These are phyloP conservation scores for Aporophyla nigra DNA, from an alignment of 2,888 invertebrate genomes.

Conservation along the genomic window DNA sequence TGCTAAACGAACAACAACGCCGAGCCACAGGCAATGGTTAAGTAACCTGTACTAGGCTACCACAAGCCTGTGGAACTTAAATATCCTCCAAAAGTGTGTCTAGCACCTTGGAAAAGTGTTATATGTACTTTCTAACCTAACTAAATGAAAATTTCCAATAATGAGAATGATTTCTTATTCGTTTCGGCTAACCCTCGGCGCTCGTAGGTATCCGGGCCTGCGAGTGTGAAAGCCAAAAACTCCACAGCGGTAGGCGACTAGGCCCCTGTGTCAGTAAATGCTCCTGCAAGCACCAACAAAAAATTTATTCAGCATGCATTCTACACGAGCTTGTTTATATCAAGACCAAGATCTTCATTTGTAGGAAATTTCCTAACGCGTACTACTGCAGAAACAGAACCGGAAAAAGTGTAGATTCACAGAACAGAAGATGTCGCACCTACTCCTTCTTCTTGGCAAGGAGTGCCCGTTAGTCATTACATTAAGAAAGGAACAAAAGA, in stretches of 20 bases:
- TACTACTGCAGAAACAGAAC: not conserved
- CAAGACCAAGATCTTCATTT: not conserved
- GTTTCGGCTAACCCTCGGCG: not conserved
- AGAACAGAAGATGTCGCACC: not conserved
- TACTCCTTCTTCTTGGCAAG: not conserved
- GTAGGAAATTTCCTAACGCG: not conserved
- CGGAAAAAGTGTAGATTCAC: not conserved
- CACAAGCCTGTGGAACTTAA: not conserved
- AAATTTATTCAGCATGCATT: not conserved
- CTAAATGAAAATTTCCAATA: not conserved
- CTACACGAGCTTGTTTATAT: not conserved
- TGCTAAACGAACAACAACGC: no score
- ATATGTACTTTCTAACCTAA: not conserved
- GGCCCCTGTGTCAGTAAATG: no score
- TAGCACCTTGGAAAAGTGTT: not conserved
- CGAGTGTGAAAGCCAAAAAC: no score
- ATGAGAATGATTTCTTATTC: not conserved
- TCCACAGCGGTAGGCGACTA: no score
- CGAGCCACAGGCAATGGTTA: no score
- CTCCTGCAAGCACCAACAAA: not conserved
- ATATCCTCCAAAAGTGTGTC: not conserved
- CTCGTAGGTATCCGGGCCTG: slow-evolving; percentile 1
- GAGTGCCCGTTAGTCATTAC: not conserved
- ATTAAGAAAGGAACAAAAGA: not conserved
- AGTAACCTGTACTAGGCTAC: no score